Base-by-base conservation (phyloP, 2,113 vertebrate genomes). In the Ondatra zibethicus region DNA sequence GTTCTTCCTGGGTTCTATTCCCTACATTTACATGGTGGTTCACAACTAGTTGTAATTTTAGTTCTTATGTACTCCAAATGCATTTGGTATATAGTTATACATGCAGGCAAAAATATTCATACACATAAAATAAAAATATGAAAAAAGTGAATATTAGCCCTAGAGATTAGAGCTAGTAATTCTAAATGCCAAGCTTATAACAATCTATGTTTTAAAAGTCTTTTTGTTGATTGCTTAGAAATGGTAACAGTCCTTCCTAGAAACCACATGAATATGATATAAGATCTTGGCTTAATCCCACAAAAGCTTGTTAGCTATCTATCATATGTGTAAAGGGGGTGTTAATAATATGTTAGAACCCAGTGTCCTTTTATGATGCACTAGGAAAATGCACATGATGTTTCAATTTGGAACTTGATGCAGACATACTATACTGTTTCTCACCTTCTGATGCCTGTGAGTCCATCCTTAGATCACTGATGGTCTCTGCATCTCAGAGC, bases 181-280 rank as follows among this genome's bases (percentile, higher is more conserved):
- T 89, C 47, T 85, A 88, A 88, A 10, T 87, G 33, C 52, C 36
- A 29, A 93, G 82, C 6, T 14, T 47, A 73, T 4, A 96, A 77
- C 9, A 92, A 9, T 72, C 85, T 88, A n/a, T 36, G 68, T 90
- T 66, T n/a, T 85, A 47, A 95, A 88, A 86, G 9, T 72, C 82
- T 25, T 92, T 95, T 88, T 88, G 12, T 92, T 92, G 80, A 65
- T 91, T 85, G 17, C 92, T 93, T 80, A 19, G 50, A 61, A 45
- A 21, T 33, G 88, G 25, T 89, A 86, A 73, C 58, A 45, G 25
- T 73, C 31, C 96, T 94, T 21, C 55, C 9, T 72, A 89, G 76
- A 91, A 63, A 88, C 72, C 3, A 45, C 39, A 21, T 78, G 50
- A 23, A 66, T 96, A 19, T 61, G 84, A 1, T 61, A 4, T 75